Evolutionary conservation across 2,888 invertebrate species (phyloP), one percentile per base, ranked within the genome.

Genomic region (Gisinianus flammeolus): DNA sequence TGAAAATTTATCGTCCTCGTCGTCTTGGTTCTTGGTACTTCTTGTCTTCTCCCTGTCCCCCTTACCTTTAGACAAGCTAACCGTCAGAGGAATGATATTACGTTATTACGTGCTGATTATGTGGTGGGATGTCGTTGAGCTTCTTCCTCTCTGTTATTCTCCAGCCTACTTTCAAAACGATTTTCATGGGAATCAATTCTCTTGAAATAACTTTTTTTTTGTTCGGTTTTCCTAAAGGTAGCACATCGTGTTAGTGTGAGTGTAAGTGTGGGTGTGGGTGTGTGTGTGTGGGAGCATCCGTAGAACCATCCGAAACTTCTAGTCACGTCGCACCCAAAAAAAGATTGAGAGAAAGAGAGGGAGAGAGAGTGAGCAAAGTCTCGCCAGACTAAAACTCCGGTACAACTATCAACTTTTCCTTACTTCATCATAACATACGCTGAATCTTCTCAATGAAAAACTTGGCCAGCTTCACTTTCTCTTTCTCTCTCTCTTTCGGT

Each of bases 161-260:
- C 4, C 12, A 24, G 35, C 68, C 68, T 68, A 68, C 68, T 31
- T 68, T 35, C 68, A 68, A 68, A 68, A 68, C 68, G 68, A 68
- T 68, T 68, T 68, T 68, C 68, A 68, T 35, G 22, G 22, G 35
- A 68, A 68, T 68, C 68, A 68, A 68, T 68, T 68, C 68, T 35
- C 3, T 31, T 22, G 68, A 68, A 68, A 35, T 35, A 68, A 31
- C 31, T 33, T 68, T 68, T 68, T 68, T n/a, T n/a, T n/a, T n/a
- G 68, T 68, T 66, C 22, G 16, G 35, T n/a, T n/a, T n/a, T n/a
- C n/a, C n/a, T n/a, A n/a, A n/a, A n/a, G n/a, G n/a, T n/a, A n/a
- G n/a, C n/a, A n/a, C n/a, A n/a, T n/a, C n/a, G n/a, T n/a, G n/a
- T n/a, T n/a, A n/a, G n/a, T n/a, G n/a, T n/a, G n/a, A n/a, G n/a